Percentiles rank a stretch among this genome's conserved stretches.
Conservation (phyloP, 2,113 vertebrate genomes). For the Pontoporia blainvillei region DNA sequence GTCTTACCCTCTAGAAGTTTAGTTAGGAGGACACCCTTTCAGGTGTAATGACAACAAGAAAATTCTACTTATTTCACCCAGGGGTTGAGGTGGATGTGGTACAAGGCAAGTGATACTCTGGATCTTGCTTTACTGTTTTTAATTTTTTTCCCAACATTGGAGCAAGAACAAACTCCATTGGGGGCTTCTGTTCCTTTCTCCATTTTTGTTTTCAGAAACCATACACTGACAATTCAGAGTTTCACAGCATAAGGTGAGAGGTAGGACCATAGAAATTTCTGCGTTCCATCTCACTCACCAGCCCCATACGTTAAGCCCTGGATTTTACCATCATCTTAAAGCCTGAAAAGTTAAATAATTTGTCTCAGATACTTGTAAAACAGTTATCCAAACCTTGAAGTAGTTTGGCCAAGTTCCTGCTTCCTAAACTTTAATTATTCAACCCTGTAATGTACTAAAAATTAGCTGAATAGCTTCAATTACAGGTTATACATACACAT, state of each 20-base stretch:
- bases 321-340: conserved; percentile 1
- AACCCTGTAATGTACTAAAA: background rate
- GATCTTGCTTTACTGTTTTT: background rate
- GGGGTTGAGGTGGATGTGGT: background rate
- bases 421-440: background rate
- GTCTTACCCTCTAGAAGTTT: background rate
- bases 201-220: background rate
- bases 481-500: background rate
- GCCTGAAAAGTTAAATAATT: background rate
- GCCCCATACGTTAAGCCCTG: background rate
- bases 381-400: background rate
- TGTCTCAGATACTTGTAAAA: background rate
- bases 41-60: background rate
- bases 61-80: background rate
- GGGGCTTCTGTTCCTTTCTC: background rate
- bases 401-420: background rate
- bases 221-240: background rate
- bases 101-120: background rate
- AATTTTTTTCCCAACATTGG: background rate
- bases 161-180: background rate
- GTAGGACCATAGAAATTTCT: background rate
- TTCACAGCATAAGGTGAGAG: background rate
- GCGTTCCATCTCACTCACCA: background rate
- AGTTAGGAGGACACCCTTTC: background rate
- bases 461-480: background rate